Conservation (phyloP, 2,888 invertebrate species). For the Biston betularia region DNA sequence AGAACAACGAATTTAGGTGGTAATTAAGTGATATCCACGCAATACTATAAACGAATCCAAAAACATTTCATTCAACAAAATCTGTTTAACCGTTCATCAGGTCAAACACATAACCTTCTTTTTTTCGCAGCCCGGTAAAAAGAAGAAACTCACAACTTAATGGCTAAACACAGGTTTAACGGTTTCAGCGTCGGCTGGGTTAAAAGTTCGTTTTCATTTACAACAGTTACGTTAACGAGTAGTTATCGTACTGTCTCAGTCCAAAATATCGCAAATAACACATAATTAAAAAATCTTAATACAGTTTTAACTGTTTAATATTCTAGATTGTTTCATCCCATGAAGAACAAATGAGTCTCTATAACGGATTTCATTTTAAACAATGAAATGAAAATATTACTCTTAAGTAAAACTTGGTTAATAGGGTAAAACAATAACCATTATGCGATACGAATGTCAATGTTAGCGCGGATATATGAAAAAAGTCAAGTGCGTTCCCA, state of each 20-base stretch:
- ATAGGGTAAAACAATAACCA: constrained; percentile 51
- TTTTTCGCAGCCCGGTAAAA: no score
- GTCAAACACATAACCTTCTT: no score
- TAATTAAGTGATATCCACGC: no score
- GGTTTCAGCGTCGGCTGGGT: constrained; percentile 7
- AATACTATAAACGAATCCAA: no score
- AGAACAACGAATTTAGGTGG: no score
- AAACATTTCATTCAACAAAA: no score
- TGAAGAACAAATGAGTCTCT: constrained; percentile 28
- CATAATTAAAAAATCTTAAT: constrained; percentile 18
- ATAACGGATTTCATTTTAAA: constrained; percentile 30
- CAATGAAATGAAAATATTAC: constrained; percentile 33
- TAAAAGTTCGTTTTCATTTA: constrained; percentile 19
- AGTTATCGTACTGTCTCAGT: constrained; percentile 9
- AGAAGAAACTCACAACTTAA: not conserved
- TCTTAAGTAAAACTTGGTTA: constrained; percentile 56
- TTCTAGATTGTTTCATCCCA: constrained; percentile 17
- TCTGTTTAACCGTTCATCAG: no score
- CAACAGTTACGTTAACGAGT: constrained; percentile 28
- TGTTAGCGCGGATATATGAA: constrained; percentile 56
- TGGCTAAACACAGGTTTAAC: constrained; percentile 2
- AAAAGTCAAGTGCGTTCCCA: constrained; percentile 69
- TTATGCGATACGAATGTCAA: constrained; percentile 59
- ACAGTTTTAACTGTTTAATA: constrained; percentile 29
- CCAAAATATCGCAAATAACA: constrained; percentile 21